These are phyloP conservation scores for Allacma fusca DNA, from an alignment of 2,888 invertebrate species.

Conservation along the genomic window DNA sequence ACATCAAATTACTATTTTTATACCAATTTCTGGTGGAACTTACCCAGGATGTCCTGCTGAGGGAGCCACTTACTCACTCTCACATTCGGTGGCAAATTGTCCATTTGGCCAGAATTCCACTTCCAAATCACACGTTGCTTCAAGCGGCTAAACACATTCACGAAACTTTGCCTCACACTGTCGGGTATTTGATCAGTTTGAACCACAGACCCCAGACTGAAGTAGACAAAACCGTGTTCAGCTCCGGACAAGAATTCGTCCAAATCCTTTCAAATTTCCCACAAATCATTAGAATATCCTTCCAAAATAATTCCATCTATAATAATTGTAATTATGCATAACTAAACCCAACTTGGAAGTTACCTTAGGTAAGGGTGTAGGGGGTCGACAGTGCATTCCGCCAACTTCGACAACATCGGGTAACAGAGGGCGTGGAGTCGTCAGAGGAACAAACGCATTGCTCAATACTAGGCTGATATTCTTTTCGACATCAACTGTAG, in stretches of 20 bases:
- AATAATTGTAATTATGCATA: neutral
- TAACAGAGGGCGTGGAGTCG: constrained; percentile 51
- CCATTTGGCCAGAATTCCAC: constrained; percentile 73
- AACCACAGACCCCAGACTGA: constrained; percentile 87
- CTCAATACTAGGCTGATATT: constrained; percentile 57
- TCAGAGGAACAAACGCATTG: constrained; percentile 33
- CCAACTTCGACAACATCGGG: constrained; percentile 65
- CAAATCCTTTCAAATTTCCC: too few relatives aligned
- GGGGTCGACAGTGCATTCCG: constrained; percentile 65
- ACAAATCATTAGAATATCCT: neutral
- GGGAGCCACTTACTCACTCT: constrained; percentile 73
- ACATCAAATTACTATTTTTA: neutral
- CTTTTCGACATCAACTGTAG: constrained; percentile 52
- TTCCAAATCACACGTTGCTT: constrained; percentile 87
- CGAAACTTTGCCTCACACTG: constrained; percentile 73
- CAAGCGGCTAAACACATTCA: constrained; percentile 77
- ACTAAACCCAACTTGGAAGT: neutral
- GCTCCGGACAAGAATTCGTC: neutral
- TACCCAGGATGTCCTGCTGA: constrained; percentile 78
- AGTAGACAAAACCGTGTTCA: constrained; percentile 67
- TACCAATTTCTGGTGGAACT: too few relatives aligned
- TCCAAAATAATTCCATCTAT: neutral
- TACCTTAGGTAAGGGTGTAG: constrained; percentile 31
- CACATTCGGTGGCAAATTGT: constrained; percentile 71
- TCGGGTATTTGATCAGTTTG: constrained; percentile 82